These are phyloP conservation scores for Zosterops japonicus DNA, from an alignment of 2,113 vertebrate genomes.

Conservation along the genomic window DNA sequence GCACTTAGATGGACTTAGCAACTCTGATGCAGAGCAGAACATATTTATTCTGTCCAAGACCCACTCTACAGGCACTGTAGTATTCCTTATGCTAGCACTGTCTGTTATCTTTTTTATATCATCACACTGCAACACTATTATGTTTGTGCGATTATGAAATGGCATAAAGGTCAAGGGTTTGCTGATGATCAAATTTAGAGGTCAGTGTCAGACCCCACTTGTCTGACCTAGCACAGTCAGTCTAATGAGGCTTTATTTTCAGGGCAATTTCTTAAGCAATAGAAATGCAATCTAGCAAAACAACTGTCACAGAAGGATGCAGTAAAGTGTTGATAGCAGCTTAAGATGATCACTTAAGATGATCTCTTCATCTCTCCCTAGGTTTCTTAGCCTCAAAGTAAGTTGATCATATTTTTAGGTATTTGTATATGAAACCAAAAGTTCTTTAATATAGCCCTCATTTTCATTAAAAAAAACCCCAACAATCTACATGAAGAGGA, in stretches of 20 bases:
- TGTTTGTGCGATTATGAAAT: not conserved
- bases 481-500: not conserved
- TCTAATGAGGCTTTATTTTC: not conserved
- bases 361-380: not conserved
- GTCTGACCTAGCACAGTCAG: not conserved
- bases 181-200: not conserved
- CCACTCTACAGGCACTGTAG: not conserved
- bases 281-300: not conserved
- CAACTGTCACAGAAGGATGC: not conserved
- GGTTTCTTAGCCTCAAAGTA: not conserved
- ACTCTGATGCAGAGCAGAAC: not conserved
- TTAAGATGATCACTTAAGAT: not conserved
- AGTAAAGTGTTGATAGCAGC: not conserved
- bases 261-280: not conserved
- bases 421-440: fast-evolving
- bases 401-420: not conserved
- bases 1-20: not conserved
- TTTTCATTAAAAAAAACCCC: not conserved
- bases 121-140: not conserved
- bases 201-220: not conserved
- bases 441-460: not conserved
- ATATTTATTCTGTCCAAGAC: not conserved
- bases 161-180: not conserved
- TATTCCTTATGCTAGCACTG: not conserved
- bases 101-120: not conserved